A percentile compares a stretch with the other conserved stretches of the same genome.
Evolutionary conservation across 1,140 invertebrate genomes (phyloP).

Genomic region (Drosophila dunni): DNA sequence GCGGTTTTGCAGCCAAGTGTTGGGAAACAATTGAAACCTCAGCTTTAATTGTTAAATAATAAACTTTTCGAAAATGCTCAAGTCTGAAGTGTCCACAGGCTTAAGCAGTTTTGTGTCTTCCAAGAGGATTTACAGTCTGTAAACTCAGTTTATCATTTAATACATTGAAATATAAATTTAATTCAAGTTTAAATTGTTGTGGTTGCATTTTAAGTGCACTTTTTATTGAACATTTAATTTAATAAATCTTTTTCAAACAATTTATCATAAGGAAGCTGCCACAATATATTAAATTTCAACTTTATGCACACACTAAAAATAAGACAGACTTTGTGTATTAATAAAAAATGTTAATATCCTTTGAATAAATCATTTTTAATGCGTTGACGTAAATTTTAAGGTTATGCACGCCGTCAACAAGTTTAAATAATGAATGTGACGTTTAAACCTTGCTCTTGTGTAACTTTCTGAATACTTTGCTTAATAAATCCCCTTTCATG

Average conservation of each 20-base stretch:
- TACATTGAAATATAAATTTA: not conserved
- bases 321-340: not conserved
- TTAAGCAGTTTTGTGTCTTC: not conserved
- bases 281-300: not conserved
- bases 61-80: not conserved
- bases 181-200: not conserved
- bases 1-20: not conserved
- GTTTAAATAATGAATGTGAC: not conserved
- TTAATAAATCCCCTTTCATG: slow-evolving; percentile 9
- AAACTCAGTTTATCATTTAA: not conserved
- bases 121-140: not conserved
- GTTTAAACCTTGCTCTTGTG: not conserved
- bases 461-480: not conserved
- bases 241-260: not conserved
- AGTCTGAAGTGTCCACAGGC: not conserved
- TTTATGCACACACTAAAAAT: not conserved
- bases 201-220: not conserved
- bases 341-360: not conserved
- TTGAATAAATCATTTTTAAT: slow-evolving; percentile 10
- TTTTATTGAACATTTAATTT: not conserved
- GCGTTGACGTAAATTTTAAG: not conserved
- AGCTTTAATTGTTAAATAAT: not conserved
- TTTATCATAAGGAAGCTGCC: not conserved
- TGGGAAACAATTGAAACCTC: not conserved
- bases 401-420: not conserved